Percentiles rank a stretch among this genome's conserved stretches.
Conservation (phyloP, 2,113 vertebrate species). For the Tyrannus savana region DNA sequence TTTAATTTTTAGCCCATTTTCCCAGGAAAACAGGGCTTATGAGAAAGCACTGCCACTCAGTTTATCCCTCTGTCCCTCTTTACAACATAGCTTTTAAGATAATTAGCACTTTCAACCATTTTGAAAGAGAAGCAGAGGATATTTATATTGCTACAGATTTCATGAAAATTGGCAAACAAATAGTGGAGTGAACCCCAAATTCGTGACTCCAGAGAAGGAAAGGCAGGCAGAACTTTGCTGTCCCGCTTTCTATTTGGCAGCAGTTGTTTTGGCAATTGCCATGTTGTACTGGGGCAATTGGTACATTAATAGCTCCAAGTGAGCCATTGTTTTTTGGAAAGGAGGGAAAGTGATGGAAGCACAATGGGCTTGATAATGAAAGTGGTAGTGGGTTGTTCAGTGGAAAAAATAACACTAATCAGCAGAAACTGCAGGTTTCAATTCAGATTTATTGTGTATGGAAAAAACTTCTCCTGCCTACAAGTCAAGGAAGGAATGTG, state of each 20-base stretch:
- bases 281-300: not conserved
- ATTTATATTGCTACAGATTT: not conserved
- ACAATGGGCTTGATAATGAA: not conserved
- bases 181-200: not conserved
- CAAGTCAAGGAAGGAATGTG: not conserved
- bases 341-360: not conserved
- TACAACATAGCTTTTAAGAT: not conserved
- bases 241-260: not conserved
- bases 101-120: not conserved
- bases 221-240: not conserved
- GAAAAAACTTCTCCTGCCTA: not conserved
- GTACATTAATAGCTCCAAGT: not conserved
- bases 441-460: not conserved
- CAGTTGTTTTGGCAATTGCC: not conserved
- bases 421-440: not conserved
- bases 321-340: not conserved
- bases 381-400: not conserved
- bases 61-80: not conserved
- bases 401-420: not conserved
- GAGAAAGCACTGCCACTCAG: not conserved
- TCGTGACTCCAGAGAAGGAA: not conserved
- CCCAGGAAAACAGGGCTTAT: not conserved
- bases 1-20: slow-evolving; percentile 5
- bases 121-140: not conserved
- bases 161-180: not conserved